A percentile compares a stretch with the other conserved stretches of the same genome.
phyloP scores from a whole-genome alignment of 1,140 invertebrate genomes.

The Whitmania pigra region DNA sequence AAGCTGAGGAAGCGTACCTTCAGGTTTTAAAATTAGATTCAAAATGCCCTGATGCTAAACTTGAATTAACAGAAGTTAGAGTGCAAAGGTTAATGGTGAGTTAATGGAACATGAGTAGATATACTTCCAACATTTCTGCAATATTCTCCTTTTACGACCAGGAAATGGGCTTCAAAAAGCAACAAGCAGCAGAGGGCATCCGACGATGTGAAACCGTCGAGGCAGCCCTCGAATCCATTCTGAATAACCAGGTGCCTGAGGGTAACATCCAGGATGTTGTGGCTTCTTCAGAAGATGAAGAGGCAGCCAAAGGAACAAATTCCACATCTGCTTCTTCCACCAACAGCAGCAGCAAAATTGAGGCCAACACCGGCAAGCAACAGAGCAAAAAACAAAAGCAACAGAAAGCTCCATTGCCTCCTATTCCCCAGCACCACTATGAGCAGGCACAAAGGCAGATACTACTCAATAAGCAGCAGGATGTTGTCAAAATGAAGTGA shows the following conservation, averaged over 20 bases:
- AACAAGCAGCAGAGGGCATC: conserved; percentile 43
- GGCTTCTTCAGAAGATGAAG: no score
- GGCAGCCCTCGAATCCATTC: conserved; percentile 42
- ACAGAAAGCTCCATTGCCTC: conserved; percentile 9
- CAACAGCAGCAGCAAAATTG: conserved; percentile 5
- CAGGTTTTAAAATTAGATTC: conserved; percentile 46
- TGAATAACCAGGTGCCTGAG: conserved; percentile 30
- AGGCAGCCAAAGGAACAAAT: background rate
- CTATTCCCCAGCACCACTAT: conserved; percentile 16
- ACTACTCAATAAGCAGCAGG: conserved; percentile 17
- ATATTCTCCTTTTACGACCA: conserved; percentile 26
- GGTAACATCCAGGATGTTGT: no score
- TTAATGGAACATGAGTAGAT: conserved; percentile 13
- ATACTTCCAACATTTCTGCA: background rate
- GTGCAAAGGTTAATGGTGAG: conserved; percentile 42
- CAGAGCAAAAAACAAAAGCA: background rate
- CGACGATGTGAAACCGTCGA: conserved; percentile 42
- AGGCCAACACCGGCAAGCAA: background rate
- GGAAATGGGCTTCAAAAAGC: conserved; percentile 46
- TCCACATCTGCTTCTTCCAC: background rate
- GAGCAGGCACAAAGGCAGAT: conserved; percentile 18
- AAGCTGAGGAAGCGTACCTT: conserved; percentile 47
- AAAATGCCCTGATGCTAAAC: conserved; percentile 45
- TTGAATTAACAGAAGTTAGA: conserved; percentile 43
- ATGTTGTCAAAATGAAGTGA: conserved; percentile 41